Evolutionary conservation across 2,113 vertebrate genomes (phyloP).

Genomic region (Lonchura striata): DNA sequence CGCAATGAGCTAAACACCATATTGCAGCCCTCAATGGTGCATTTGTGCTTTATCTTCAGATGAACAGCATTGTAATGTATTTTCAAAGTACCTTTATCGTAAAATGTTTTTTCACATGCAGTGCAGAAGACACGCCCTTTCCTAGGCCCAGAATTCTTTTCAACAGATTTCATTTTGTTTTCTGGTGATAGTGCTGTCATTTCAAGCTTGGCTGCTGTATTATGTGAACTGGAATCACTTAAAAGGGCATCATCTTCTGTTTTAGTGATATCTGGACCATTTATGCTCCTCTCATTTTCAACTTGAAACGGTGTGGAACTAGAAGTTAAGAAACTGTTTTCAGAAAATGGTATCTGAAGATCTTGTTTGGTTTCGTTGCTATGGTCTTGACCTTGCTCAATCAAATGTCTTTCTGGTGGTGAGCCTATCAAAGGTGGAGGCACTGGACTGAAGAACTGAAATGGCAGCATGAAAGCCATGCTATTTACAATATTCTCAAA

Average conservation of each 20-base stretch:
- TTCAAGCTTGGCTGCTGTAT: slow-evolving; percentile 81
- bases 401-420: slow-evolving; percentile 75
- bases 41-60: slow-evolving; percentile 98
- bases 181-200: slow-evolving; percentile 84
- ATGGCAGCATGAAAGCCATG: slow-evolving; percentile 94
- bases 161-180: slow-evolving; percentile 76
- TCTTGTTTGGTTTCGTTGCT: slow-evolving; percentile 70
- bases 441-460: slow-evolving; percentile 90
- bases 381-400: slow-evolving; percentile 76
- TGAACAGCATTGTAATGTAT: slow-evolving; percentile 99
- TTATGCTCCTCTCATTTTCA: slow-evolving; percentile 77
- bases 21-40: slow-evolving; percentile 96
- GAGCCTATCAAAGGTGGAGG: slow-evolving; percentile 87
- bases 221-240: slow-evolving; percentile 84
- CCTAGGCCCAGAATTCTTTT: slow-evolving; percentile 80
- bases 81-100: slow-evolving; percentile 97
- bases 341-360: slow-evolving; percentile 66
- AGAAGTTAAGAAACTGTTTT: slow-evolving; percentile 76
- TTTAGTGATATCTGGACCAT: slow-evolving; percentile 71
- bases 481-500: slow-evolving; percentile 95
- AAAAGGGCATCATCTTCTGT: slow-evolving; percentile 83
- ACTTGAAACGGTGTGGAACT: slow-evolving; percentile 74
- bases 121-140: slow-evolving; percentile 96
- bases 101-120: slow-evolving; percentile 97
- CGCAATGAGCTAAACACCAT: slow-evolving; percentile 98